Evolutionary conservation across 2,888 invertebrate genomes (phyloP), one percentile per base, ranked within the genome.

Genomic region (Balanococcus diminutus): DNA sequence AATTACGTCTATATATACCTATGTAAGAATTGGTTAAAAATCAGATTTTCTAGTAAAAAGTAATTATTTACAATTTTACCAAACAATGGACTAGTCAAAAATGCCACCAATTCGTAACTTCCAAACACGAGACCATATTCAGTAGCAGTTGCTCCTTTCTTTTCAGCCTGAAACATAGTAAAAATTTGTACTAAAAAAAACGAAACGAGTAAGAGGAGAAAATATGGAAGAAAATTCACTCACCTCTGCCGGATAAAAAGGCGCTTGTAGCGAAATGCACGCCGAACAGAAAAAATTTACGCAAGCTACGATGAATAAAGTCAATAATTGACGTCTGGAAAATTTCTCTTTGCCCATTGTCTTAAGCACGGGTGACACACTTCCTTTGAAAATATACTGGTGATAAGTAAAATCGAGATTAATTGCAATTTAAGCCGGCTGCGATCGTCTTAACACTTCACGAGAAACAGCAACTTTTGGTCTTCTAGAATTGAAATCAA

Each of bases 51-150:
- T 5, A 72, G 16, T 72, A 67, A 67, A 28, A 28, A 16, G 67
- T 28, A 51, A 81, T 22, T 79, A 88, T 89, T 89, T 88, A 91
- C 91, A 88, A 91, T 88, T 89, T 90, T 90, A 84, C 92, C 91
- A 88, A 90, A 90, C 11, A 91, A 84, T 2, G 91, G 91, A 39
- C 89, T 88, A 86, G 88, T 88, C 22, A 89, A 28, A 87, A 90
- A 89, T 14, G 89, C 88, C 0, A 89, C 88, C 22, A 92, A 88
- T 87, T 91, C 91, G 88, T 91, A 92, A 28, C 90, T 89, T 8
- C 91, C 91, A 88, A 92, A 91, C 3, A 92, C 91, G 86, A 91
- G 89, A 0, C 91, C 91, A 88, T 91, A 91, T 86, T 91, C 90
- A 0, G 91, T 89, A 2, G 90, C 90, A 39, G 90, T 90, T 2